Evolutionary conservation across 2,888 invertebrate species (phyloP).

Genomic region (Nephrocerus scutellatus): DNA sequence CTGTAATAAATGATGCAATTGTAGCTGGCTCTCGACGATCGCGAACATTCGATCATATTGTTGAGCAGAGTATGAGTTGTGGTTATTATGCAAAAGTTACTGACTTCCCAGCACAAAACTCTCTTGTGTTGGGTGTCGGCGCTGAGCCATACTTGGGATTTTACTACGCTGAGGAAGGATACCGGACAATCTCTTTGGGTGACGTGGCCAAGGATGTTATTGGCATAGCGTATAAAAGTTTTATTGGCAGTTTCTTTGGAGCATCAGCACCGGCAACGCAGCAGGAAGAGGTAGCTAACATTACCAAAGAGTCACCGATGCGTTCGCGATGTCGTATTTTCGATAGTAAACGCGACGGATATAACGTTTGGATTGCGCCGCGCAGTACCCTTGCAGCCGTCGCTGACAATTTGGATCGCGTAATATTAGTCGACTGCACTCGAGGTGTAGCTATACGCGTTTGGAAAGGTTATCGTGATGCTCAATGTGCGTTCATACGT

Average conservation of each 20-base stretch:
- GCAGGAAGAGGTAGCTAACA: conserved; percentile 42
- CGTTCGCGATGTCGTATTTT: conserved; percentile 73
- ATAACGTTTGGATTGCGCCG: conserved; percentile 69
- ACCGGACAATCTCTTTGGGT: conserved; percentile 69
- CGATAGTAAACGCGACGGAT: conserved; percentile 71
- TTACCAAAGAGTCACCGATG: conserved; percentile 56
- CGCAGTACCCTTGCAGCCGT: conserved; percentile 65
- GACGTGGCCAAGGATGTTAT: conserved; percentile 86
- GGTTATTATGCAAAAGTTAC: conserved; percentile 54
- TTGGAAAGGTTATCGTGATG: conserved; percentile 95
- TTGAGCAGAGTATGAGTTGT: conserved; percentile 48
- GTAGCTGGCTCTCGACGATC: conserved; percentile 61
- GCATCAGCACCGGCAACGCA: conserved; percentile 35
- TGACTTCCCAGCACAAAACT: conserved; percentile 68
- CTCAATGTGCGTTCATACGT: conserved; percentile 89
- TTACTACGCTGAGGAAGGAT: conserved; percentile 85
- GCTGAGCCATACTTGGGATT: conserved; percentile 79
- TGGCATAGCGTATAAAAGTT: conserved; percentile 61
- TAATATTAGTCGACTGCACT: conserved; percentile 75
- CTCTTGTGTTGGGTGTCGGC: conserved; percentile 70
- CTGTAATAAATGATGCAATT: conserved; percentile 66
- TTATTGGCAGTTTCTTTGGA: conserved; percentile 61
- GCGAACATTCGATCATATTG: conserved; percentile 74
- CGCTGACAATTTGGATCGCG: conserved; percentile 80
- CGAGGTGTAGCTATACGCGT: conserved; percentile 74